Evolutionary conservation across 2,113 vertebrate species (phyloP).

Genomic region (Crotophaga sulcirostris): DNA sequence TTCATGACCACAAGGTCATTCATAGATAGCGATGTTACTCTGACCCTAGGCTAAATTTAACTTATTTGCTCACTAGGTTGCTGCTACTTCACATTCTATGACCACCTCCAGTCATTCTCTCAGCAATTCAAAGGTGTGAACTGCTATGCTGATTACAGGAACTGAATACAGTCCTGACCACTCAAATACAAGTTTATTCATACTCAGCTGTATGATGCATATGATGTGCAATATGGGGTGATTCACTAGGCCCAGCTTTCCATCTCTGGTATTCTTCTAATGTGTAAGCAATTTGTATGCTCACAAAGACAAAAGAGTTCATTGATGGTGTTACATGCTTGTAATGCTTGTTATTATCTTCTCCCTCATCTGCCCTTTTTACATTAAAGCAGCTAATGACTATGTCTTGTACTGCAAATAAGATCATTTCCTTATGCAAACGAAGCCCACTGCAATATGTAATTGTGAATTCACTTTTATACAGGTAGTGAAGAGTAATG

Average conservation of each 20-base stretch:
- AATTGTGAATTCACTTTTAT: not conserved
- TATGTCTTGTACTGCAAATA: not conserved
- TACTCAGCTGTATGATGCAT: not conserved
- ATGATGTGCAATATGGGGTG: not conserved
- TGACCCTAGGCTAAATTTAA: not conserved
- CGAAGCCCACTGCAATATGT: not conserved
- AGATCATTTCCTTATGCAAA: conserved; percentile 14
- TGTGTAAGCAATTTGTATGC: not conserved
- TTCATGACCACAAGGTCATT: not conserved
- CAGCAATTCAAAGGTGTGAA: not conserved
- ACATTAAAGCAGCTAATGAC: not conserved
- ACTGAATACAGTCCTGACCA: not conserved
- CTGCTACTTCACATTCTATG: not conserved
- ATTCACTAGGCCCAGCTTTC: not conserved
- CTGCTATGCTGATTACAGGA: not conserved
- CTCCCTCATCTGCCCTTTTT: not conserved
- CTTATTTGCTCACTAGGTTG: not conserved
- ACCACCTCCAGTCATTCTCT: not conserved
- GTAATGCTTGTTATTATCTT: not conserved
- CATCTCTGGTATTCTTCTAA: not conserved
- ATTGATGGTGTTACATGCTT: not conserved
- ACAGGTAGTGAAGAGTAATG: conserved; percentile 16
- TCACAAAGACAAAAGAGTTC: not conserved
- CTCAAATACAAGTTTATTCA: not conserved
- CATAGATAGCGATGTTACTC: not conserved